Conservation (phyloP, 2,888 invertebrate species). For the Thumatha senex region DNA sequence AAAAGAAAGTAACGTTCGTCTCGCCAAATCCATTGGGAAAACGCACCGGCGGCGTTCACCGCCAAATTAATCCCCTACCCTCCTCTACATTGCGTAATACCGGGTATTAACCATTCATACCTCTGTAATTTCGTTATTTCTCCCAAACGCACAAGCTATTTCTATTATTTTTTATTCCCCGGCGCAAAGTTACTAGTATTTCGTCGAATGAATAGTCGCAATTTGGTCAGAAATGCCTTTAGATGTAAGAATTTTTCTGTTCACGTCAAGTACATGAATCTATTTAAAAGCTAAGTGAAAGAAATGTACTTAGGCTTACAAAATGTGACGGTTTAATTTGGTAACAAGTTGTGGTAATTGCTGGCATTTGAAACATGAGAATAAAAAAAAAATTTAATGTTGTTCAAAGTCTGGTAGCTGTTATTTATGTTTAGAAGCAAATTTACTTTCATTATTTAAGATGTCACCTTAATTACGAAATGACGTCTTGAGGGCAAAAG, state of each 20-base stretch:
- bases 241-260: slow-evolving; percentile 16
- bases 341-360: not conserved
- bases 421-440: not conserved
- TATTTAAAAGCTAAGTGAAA: slow-evolving; percentile 4
- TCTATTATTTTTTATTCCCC: slow-evolving; percentile 39
- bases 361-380: not conserved
- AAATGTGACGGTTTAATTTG: not conserved
- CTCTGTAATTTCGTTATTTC: slow-evolving; percentile 68
- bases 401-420: too few species aligned
- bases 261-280: slow-evolving; percentile 13
- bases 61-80: slow-evolving; percentile 63
- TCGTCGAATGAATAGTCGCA: slow-evolving; percentile 33
- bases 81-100: slow-evolving; percentile 64
- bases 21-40: slow-evolving; percentile 46
- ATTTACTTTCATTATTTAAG: slow-evolving; percentile 1
- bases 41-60: slow-evolving; percentile 44
- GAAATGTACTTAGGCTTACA: slow-evolving; percentile 1
- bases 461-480: not conserved
- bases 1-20: slow-evolving; percentile 26
- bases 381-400: too few species aligned
- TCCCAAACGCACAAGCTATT: slow-evolving; percentile 52
- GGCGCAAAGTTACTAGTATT: slow-evolving; percentile 18
- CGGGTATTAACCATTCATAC: slow-evolving; percentile 74
- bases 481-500: not conserved
- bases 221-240: slow-evolving; percentile 19